A percentile compares a stretch with the other conserved stretches of the same genome.
phyloP scores from a whole-genome alignment of 1,140 invertebrate species.

The Drosophila funebris region DNA sequence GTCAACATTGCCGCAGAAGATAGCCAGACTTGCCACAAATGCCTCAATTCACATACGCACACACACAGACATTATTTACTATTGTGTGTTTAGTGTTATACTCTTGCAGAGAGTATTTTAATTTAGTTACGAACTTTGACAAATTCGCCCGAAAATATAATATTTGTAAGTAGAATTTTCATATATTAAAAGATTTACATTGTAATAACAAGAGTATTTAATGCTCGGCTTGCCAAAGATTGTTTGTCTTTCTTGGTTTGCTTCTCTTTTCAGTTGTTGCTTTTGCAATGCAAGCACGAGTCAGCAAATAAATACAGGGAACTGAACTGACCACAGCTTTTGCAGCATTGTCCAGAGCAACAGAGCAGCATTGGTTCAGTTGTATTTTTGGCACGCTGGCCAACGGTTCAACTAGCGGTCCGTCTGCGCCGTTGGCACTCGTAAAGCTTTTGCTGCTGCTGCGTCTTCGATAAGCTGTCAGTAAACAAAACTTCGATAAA shows the following conservation, averaged over 20 bases:
- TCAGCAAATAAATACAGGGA: conserved; percentile 33
- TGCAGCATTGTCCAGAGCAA: conserved; percentile 27
- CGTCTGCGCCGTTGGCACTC: conserved; percentile 52
- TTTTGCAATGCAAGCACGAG: conserved; percentile 49
- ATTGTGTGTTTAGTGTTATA: not conserved
- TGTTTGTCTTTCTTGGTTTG: not conserved
- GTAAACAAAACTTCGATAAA: conserved; percentile 29
- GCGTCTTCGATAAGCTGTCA: conserved; percentile 38
- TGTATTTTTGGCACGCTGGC: conserved; percentile 73
- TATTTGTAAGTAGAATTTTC: no score
- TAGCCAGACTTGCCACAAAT: conserved; percentile 63
- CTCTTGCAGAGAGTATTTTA: not conserved
- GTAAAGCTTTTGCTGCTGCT: conserved; percentile 9
- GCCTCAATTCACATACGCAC: conserved; percentile 37
- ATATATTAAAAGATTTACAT: no score
- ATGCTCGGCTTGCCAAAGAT: not conserved
- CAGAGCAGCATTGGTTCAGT: conserved; percentile 51
- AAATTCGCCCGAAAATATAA: no score
- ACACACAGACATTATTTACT: not conserved
- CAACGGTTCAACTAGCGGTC: conserved; percentile 73
- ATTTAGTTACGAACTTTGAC: not conserved
- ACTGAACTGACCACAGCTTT: conserved; percentile 19
- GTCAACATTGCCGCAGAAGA: conserved; percentile 67
- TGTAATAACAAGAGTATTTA: no score
- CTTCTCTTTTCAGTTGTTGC: conserved; percentile 1